Base-by-base conservation (phyloP, 1,140 invertebrate genomes). In the Fragariocoptes setiger region DNA sequence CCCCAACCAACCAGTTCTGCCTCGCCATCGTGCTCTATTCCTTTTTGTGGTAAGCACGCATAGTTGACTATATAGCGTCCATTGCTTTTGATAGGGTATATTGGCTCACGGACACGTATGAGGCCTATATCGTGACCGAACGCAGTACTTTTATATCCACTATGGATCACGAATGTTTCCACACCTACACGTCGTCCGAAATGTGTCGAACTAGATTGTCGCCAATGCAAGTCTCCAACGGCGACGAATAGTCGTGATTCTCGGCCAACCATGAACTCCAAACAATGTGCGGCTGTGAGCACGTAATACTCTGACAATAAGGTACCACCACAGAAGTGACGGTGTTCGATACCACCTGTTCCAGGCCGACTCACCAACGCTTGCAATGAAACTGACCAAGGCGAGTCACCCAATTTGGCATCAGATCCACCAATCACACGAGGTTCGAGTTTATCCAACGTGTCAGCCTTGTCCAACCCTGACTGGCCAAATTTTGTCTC, bases 351-450 rank as follows among this genome's bases (percentile, higher is more conserved):
- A 12, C 21, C 36, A 12, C 25, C 13, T 36, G n/a, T 15, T 39
- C 35, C 21, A n/a, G 14, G 19, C 35, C 35, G 35, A 20, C 4
- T 15, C 8, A 47, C 38, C 22, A 39, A 42, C 25, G 25, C 25
- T n/a, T 31, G 25, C 25, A 31, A n/a, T n/a, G 25, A 31, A n/a
- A 31, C 25, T 31, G 25, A 31, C 25, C 25, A 31, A 8, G 25
- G 25, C 25, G 25, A 38, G 37, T 38, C 37, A 15, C 19, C 37
- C 25, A 31, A n/a, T 31, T n/a, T 31, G 8, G 78, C 74, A 53
- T 85, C 77, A 55, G 73, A 72, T 3, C 80, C 79, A n/a, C 79
- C 79, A 25, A 86, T 77, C 18, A 88, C 78, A 21, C 76, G 62
- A 2, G 47, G 43, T 15, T 31, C 25, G 8, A 31, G n/a, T n/a